Base-by-base conservation (phyloP, 2,888 invertebrate genomes). In the Autographa gamma region DNA sequence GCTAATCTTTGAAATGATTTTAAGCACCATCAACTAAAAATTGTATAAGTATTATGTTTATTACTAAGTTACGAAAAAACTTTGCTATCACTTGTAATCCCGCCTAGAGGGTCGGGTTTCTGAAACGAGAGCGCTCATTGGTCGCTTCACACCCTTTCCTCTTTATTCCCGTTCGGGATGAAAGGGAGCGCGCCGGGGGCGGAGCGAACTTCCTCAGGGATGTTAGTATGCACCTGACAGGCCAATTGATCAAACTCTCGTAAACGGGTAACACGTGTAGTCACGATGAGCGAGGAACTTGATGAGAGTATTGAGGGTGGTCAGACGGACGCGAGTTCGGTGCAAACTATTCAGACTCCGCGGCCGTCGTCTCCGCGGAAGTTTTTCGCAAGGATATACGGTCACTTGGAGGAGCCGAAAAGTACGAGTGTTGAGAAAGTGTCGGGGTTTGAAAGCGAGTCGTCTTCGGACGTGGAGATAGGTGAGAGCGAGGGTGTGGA, bases 311-410 rank as follows among this genome's bases (percentile, higher is more conserved):
- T 86, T 8, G 81, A 86, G 32, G 81, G 34, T 48, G 64, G 77
- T 76, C 71, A 82, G 41, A 87, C 87, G 32, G 85, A 88, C n/a
- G 69, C 81, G 11, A 82, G 81, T 48, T 89, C 89, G 8, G 85
- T 93, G 60, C 88, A 89, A 74, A 75, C 69, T 41, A n/a, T 78
- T 8, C 80, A 76, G 56, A 80, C 89, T 1, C 92, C 95, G 58
- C 94, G 96, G 25, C 98, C 98, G 0, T 98, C 98, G 13, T 97
- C 98, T 0, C 98, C 98, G 69, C 96, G 98, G 38, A 97, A 97
- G 85, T 98, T 98, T 91, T 98, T 98, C 88, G 97, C 97, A 63
- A 96, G 97, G 69, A 95, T 98, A 56, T 98, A 98, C 86, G 98
- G 98, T 0, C 97, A 98, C 84, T 94, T 98, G n/a, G 98, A 98